Conservation (phyloP, 2,797 vertebrate genomes). For the Rhinophrynus dorsalis region DNA sequence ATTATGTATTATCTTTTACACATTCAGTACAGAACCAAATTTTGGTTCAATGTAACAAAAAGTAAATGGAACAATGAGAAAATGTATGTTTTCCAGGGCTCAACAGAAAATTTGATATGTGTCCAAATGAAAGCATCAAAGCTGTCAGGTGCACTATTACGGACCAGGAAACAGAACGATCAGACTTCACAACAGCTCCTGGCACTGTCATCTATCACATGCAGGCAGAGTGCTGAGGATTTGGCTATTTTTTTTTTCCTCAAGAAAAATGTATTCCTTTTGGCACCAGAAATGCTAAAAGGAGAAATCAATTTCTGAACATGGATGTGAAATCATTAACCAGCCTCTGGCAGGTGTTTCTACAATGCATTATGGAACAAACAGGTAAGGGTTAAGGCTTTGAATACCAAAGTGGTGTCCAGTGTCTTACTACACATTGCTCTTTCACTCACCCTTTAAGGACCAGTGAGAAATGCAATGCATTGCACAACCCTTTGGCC, state of each 20-base stretch:
- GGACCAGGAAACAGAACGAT: slow-evolving; percentile 22
- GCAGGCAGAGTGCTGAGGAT: background rate
- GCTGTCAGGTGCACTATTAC: slow-evolving; percentile 31
- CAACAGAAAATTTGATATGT: slow-evolving; percentile 4
- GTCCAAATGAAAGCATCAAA: slow-evolving; percentile 15
- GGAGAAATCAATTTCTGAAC: slow-evolving; percentile 12
- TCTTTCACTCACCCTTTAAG: too few species aligned
- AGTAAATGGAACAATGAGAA: too few species aligned
- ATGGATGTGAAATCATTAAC: background rate
- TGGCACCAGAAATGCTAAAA: background rate
- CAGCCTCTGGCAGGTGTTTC: background rate
- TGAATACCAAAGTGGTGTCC: too few species aligned
- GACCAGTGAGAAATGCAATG: too few species aligned
- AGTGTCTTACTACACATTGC: too few species aligned
- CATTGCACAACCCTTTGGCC: too few species aligned
- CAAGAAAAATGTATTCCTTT: background rate
- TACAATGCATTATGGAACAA: background rate
- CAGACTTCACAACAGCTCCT: background rate
- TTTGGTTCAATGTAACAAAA: too few species aligned
- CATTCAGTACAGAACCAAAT: too few species aligned
- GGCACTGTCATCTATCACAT: slow-evolving; percentile 21
- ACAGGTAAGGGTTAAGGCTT: too few species aligned
- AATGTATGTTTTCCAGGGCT: slow-evolving; percentile 3
- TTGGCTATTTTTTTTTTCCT: background rate
- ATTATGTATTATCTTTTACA: too few species aligned